Evolutionary conservation across 2,888 invertebrate genomes (phyloP).

Genomic region (Mesochorus sp.): DNA sequence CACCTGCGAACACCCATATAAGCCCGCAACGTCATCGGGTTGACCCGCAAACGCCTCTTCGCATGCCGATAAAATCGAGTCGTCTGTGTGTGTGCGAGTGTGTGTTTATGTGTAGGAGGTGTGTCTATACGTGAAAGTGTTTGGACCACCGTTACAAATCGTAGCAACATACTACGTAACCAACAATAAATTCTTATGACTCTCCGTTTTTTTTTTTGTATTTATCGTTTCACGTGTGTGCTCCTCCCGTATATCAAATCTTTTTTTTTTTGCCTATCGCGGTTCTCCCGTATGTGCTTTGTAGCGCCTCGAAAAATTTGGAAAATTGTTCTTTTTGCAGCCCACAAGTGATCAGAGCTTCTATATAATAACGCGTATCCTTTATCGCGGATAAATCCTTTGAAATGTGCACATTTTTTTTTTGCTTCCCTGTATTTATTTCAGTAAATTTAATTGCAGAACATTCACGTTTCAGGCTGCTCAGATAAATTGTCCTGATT

Average conservation of each 20-base stretch:
- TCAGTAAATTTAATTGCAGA: constrained; percentile 34
- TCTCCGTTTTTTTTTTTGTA: constrained; percentile 52
- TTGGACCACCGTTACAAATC: not conserved
- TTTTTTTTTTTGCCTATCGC: not conserved
- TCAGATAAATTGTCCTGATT: constrained; percentile 49
- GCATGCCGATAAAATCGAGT: constrained; percentile 46
- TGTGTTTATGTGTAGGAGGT: no score
- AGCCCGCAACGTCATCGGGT: constrained; percentile 62
- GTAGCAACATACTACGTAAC: constrained; percentile 30
- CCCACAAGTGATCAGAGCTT: no score
- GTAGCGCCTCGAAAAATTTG: no score
- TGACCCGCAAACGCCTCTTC: constrained; percentile 59
- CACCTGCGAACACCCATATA: constrained; percentile 72
- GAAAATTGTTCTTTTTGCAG: no score
- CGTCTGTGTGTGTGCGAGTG: constrained; percentile 23
- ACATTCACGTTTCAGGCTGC: not conserved
- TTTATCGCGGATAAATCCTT: no score
- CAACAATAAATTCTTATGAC: constrained; percentile 69
- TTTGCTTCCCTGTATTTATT: not conserved
- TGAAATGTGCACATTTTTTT: no score
- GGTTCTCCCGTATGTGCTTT: no score
- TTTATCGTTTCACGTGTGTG: constrained; percentile 64
- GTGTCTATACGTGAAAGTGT: no score
- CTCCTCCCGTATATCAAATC: not conserved
- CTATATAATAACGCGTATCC: no score